Evolutionary conservation across 2,797 vertebrate species (phyloP).

Genomic region (Babyrousa celebensis): DNA sequence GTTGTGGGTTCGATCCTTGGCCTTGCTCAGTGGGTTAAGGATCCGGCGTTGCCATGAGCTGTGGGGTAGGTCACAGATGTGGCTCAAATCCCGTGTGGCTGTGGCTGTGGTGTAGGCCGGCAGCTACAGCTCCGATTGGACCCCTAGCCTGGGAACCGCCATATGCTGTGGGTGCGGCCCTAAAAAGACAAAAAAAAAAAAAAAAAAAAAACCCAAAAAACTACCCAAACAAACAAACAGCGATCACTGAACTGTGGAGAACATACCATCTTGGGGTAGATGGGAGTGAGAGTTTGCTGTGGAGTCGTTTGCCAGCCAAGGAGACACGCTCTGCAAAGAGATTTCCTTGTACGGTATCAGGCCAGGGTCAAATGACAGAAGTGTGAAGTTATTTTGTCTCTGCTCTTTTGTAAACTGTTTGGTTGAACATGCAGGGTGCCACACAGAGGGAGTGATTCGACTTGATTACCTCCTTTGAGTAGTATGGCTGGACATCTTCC

Average conservation of each 20-base stretch:
- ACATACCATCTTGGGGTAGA: accelerated
- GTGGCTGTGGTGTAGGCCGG: no score
- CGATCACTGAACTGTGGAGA: neutral
- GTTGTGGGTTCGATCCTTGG: no score
- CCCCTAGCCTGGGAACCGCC: no score
- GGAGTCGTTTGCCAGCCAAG: neutral
- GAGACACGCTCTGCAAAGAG: neutral
- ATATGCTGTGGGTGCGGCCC: no score
- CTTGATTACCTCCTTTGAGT: neutral
- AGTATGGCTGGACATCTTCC: neutral
- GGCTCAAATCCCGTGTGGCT: no score
- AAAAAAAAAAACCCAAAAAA: no score
- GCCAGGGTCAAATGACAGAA: neutral
- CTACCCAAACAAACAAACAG: neutral
- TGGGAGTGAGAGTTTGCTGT: neutral
- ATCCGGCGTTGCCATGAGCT: no score
- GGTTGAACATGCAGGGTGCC: neutral
- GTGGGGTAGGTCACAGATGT: no score
- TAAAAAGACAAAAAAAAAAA: neutral
- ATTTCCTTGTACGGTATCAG: neutral
- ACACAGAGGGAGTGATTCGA: neutral
- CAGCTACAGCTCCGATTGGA: no score
- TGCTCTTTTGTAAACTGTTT: constrained; percentile 21
- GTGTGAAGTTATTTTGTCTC: neutral
- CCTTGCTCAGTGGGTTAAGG: no score